Evolutionary conservation across 1,140 invertebrate species (phyloP).

Genomic region (Pseudomyrmex pallidus): DNA sequence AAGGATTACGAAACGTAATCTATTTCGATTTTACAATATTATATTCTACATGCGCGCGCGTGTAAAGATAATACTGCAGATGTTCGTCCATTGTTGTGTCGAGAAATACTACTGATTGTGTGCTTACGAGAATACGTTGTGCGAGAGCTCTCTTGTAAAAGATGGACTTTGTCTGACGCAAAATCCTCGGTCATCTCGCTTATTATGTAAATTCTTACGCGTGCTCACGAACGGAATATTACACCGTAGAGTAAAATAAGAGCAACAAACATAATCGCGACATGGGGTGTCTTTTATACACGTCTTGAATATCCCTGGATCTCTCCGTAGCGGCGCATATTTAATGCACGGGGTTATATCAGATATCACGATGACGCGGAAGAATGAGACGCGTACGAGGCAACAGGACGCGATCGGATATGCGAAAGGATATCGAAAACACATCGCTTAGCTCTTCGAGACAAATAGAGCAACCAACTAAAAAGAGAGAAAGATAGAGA

Average conservation of each 20-base stretch:
- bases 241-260: slow-evolving; percentile 4
- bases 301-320: not conserved
- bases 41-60: not conserved
- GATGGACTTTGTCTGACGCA: not conserved
- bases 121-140: not conserved
- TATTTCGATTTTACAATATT: not conserved
- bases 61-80: not conserved
- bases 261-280: not conserved
- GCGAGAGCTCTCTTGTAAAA: not conserved
- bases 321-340: not conserved
- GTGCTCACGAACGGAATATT: not conserved
- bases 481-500: not conserved
- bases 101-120: slow-evolving; percentile 6
- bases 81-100: slow-evolving; percentile 1
- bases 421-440: not conserved
- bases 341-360: not conserved
- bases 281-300: not conserved
- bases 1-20: not conserved
- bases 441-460: not conserved
- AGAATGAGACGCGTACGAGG: not conserved
- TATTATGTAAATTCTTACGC: slow-evolving; percentile 10
- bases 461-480: not conserved
- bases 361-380: not conserved
- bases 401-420: not conserved
- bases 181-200: slow-evolving; percentile 30